A percentile compares a stretch with the other conserved stretches of the same genome.
Evolutionary conservation across 2,113 vertebrate genomes (phyloP).

Genomic region (Phaetusa simplex): DNA sequence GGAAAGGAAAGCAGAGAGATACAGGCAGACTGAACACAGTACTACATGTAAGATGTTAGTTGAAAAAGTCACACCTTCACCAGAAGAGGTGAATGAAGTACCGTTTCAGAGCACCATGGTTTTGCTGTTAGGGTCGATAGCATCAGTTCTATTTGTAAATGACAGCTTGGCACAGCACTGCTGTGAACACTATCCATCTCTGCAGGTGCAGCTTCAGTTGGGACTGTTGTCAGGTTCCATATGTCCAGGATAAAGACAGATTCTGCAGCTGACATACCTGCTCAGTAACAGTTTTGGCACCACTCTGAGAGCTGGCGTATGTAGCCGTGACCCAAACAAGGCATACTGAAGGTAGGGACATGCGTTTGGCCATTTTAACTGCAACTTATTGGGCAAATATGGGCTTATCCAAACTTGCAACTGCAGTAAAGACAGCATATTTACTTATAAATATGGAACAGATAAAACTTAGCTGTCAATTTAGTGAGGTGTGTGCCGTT

Average conservation of each 20-base stretch:
- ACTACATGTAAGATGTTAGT: not conserved
- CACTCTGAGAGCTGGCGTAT: not conserved
- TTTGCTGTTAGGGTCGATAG: not conserved
- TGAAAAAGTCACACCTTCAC: not conserved
- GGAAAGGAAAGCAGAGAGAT: not conserved
- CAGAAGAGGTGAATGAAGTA: not conserved
- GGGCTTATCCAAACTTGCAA: not conserved
- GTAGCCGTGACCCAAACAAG: not conserved
- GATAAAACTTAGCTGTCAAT: not conserved
- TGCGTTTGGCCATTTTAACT: not conserved
- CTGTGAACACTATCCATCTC: not conserved
- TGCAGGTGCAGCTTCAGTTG: not conserved
- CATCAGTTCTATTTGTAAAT: not conserved
- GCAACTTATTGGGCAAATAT: not conserved
- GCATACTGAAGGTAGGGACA: not conserved
- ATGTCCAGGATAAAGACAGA: not conserved
- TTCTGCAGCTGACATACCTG: not conserved
- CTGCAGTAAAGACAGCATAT: not conserved
- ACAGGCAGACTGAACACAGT: not conserved
- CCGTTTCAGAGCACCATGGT: not conserved
- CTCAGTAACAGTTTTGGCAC: not conserved
- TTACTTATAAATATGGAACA: not conserved
- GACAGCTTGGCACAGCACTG: not conserved
- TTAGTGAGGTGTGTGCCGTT: not conserved
- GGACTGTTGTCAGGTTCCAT: not conserved